A percentile compares a stretch with the other conserved stretches of the same genome.
Evolutionary conservation across 2,888 invertebrate species (phyloP).

Genomic region (Argynnis bischoffii): DNA sequence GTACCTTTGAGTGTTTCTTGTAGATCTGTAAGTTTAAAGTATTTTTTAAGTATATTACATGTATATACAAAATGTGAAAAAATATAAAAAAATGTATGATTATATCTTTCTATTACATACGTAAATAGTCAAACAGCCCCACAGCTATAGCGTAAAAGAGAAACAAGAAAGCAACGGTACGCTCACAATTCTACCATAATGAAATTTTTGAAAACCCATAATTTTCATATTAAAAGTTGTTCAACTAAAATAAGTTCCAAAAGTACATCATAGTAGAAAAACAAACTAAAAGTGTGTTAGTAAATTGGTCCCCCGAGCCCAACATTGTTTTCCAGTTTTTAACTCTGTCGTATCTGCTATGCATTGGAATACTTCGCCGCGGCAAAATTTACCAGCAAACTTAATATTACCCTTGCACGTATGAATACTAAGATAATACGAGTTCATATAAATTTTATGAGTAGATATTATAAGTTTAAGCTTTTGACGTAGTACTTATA

Average conservation of each 20-base stretch:
- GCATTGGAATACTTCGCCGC: slow-evolving; percentile 31
- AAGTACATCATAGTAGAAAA: background rate
- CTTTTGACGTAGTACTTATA: too few species aligned
- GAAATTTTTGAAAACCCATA: too few species aligned
- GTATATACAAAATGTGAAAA: too few species aligned
- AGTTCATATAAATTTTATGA: slow-evolving; percentile 3
- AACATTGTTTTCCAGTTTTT: slow-evolving; percentile 34
- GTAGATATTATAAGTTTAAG: slow-evolving; percentile 3
- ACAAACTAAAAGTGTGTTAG: slow-evolving; percentile 26
- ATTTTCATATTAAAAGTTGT: background rate
- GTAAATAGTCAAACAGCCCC: too few species aligned
- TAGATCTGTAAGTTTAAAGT: too few species aligned
- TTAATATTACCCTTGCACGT: slow-evolving; percentile 20
- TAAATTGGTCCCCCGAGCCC: slow-evolving; percentile 29
- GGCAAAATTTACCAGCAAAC: slow-evolving; percentile 14
- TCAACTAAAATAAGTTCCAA: background rate
- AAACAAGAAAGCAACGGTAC: too few species aligned
- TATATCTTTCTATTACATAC: too few species aligned
- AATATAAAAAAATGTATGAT: too few species aligned
- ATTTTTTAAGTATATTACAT: too few species aligned
- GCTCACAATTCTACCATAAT: background rate
- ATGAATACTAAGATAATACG: slow-evolving; percentile 29
- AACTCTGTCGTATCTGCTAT: slow-evolving; percentile 36
- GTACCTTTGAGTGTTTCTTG: too few species aligned
- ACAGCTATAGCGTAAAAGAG: too few species aligned